Percentiles rank a stretch among this genome's conserved stretches.
phyloP scores from a whole-genome alignment of 2,797 vertebrate genomes.

The Lophura swinhoii region DNA sequence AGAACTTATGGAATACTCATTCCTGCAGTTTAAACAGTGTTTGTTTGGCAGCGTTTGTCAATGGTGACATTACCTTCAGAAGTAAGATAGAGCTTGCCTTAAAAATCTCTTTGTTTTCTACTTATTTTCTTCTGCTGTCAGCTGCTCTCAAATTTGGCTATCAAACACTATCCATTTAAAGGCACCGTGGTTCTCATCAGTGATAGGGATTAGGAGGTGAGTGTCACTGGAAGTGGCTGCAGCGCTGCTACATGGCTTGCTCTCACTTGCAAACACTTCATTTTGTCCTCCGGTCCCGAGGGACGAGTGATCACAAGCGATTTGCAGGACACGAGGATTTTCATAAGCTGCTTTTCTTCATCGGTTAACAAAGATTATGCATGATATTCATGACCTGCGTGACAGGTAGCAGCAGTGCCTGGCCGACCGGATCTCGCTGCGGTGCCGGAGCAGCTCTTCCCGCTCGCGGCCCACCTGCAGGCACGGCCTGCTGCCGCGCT shows the following conservation, averaged over 20 bases:
- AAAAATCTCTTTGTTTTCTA: not conserved
- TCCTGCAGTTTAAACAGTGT: not conserved
- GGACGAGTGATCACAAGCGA: not conserved
- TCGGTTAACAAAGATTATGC: not conserved
- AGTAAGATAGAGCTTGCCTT: not conserved
- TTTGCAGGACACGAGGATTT: not conserved
- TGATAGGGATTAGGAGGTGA: not conserved
- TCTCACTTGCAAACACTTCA: not conserved
- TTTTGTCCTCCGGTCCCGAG: not conserved
- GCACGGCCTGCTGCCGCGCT: constrained; percentile 8
- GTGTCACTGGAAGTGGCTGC: not conserved
- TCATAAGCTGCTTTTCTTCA: not conserved
- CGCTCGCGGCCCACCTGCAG: constrained; percentile 35
- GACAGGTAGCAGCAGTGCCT: not conserved
- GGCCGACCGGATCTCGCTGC: not conserved
- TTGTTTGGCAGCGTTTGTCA: not conserved
- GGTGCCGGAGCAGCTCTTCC: not conserved
- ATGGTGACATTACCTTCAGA: not conserved
- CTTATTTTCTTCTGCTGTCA: not conserved
- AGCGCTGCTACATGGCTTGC: not conserved
- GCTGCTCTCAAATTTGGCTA: not conserved
- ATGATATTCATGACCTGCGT: not conserved
- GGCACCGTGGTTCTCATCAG: not conserved
- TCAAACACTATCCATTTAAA: not conserved
- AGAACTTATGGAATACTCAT: not conserved